Evolutionary conservation across 2,797 vertebrate genomes (phyloP).

Genomic region (Taenioides sp.): DNA sequence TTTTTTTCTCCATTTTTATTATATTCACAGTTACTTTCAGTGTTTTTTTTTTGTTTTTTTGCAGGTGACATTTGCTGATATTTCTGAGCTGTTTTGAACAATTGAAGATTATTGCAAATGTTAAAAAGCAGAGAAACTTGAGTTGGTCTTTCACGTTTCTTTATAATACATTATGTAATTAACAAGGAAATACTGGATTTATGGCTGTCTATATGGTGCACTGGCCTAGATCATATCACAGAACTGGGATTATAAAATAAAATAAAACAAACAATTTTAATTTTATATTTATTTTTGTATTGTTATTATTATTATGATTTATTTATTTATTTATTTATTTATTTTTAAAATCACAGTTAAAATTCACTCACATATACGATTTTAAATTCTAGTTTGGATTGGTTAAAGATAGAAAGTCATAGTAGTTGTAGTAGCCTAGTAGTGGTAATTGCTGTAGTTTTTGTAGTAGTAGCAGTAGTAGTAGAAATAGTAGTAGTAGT

Average conservation of each 20-base stretch:
- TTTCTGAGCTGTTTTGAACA: conserved; percentile 53
- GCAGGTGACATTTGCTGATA: conserved; percentile 60
- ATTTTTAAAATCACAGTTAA: background rate
- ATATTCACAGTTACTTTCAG: conserved; percentile 7
- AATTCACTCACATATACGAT: too few relatives aligned
- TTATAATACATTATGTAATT: background rate
- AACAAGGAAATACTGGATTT: too few relatives aligned
- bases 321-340: too few relatives aligned
- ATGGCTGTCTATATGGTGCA: too few relatives aligned
- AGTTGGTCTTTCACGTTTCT: background rate
- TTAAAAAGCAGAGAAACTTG: conserved; percentile 4
- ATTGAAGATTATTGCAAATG: conserved; percentile 36
- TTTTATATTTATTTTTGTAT: background rate
- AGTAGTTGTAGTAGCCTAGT: background rate
- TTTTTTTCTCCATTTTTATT: conserved; percentile 27
- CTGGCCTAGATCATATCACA: too few relatives aligned
- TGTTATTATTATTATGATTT: background rate
- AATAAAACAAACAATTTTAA: too few relatives aligned
- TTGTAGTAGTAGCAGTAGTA: background rate
- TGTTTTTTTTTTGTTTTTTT: conserved; percentile 9
- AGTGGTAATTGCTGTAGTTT: background rate
- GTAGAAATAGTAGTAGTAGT: background rate
- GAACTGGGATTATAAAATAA: too few relatives aligned
- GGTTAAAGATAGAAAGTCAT: too few relatives aligned
- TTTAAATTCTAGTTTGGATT: too few relatives aligned